Conservation (phyloP, 2,797 vertebrate genomes). For the Gastrophryne carolinensis region DNA sequence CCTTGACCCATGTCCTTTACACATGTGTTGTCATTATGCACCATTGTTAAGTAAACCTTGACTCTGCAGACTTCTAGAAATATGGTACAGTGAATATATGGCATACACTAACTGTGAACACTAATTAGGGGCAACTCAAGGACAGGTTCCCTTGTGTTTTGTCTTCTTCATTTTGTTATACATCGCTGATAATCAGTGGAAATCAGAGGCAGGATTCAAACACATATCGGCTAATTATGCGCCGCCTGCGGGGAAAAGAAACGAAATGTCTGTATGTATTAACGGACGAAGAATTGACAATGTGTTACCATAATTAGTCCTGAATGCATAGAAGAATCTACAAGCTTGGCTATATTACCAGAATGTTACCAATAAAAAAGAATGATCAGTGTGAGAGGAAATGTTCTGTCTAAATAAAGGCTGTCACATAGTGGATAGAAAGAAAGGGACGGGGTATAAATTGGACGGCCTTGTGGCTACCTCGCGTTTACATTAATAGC, state of each 20-base stretch:
- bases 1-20: neutral
- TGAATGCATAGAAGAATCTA: neutral
- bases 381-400: no score
- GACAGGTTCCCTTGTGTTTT: neutral
- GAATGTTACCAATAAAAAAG: no score
- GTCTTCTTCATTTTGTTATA: neutral
- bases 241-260: neutral
- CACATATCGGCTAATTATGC: neutral
- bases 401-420: no score
- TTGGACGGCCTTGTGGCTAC: no score
- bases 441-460: no score
- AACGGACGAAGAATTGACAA: neutral
- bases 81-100: neutral
- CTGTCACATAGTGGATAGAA: no score
- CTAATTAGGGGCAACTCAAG: neutral
- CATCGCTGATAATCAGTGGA: neutral
- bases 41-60: neutral
- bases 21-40: neutral
- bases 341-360: neutral
- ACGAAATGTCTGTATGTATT: neutral
- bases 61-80: neutral
- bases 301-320: neutral
- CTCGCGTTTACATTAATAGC: no score
- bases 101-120: neutral
- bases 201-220: neutral